A percentile compares a stretch with the other conserved stretches of the same genome.
Evolutionary conservation across 2,888 invertebrate species (phyloP).

Genomic region (Blera fallax): DNA sequence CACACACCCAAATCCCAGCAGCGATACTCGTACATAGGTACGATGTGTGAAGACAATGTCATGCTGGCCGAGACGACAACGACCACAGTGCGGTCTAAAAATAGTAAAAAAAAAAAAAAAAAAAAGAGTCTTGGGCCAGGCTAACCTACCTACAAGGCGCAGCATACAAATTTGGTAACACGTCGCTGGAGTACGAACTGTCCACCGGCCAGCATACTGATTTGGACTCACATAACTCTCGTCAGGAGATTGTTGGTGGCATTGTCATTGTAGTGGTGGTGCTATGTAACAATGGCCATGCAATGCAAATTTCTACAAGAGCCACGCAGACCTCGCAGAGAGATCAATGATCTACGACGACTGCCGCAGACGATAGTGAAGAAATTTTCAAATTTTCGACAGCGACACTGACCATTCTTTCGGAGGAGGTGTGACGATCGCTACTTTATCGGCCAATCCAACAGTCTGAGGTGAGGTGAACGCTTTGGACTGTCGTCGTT

Average conservation of each 20-base stretch:
- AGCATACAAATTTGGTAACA: constrained; percentile 63
- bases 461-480: background rate
- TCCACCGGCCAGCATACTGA: constrained; percentile 49
- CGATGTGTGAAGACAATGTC: constrained; percentile 41
- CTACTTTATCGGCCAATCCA: background rate
- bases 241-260: constrained; percentile 1
- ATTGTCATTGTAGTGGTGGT: constrained; percentile 5
- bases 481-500: background rate
- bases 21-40: background rate
- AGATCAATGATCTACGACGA: constrained; percentile 66
- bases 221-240: constrained; percentile 59
- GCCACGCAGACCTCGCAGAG: constrained; percentile 11
- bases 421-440: constrained; percentile 36
- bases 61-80: constrained; percentile 18
- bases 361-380: constrained; percentile 28
- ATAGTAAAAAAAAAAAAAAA: constrained; percentile 62
- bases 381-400: constrained; percentile 54
- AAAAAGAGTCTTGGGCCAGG: constrained; percentile 36
- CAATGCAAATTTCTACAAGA: constrained; percentile 66
- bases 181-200: constrained; percentile 8
- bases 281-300: constrained; percentile 65
- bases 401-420: constrained; percentile 66
- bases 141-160: constrained; percentile 30
- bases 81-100: constrained; percentile 26
- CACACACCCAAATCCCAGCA: background rate